Conservation (phyloP, 2,797 vertebrate species). For the Tinamus major region DNA sequence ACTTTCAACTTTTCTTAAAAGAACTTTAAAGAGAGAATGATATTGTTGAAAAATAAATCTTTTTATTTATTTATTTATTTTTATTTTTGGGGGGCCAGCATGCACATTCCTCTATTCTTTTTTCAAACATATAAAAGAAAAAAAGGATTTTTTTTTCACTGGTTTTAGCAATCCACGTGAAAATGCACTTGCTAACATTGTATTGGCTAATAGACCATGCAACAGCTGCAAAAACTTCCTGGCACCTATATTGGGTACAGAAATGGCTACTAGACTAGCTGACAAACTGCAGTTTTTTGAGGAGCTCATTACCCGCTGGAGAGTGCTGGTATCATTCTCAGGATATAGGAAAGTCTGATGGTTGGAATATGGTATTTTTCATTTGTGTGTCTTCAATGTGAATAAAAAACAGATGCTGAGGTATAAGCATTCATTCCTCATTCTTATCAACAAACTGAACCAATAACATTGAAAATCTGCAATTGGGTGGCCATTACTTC, state of each 20-base stretch:
- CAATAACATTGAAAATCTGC: slow-evolving; percentile 48
- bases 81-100: background rate
- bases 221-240: background rate
- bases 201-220: background rate
- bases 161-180: background rate
- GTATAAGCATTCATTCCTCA: slow-evolving; percentile 21
- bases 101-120: background rate
- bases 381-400: background rate
- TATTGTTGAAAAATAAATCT: background rate
- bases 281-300: slow-evolving; percentile 28
- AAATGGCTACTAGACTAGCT: background rate
- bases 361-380: slow-evolving; percentile 50
- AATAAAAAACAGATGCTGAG: slow-evolving; percentile 62
- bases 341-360: slow-evolving; percentile 36
- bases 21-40: background rate
- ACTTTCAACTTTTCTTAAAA: background rate
- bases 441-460: slow-evolving; percentile 61
- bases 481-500: slow-evolving; percentile 35
- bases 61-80: too few relatives aligned
- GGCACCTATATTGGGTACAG: background rate
- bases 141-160: background rate
- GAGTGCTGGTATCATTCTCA: slow-evolving; percentile 29
- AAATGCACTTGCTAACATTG: background rate
- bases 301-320: slow-evolving; percentile 5
- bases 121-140: background rate